phyloP scores from a whole-genome alignment of 1,140 invertebrate genomes.

The Leptopilina clavipes region DNA sequence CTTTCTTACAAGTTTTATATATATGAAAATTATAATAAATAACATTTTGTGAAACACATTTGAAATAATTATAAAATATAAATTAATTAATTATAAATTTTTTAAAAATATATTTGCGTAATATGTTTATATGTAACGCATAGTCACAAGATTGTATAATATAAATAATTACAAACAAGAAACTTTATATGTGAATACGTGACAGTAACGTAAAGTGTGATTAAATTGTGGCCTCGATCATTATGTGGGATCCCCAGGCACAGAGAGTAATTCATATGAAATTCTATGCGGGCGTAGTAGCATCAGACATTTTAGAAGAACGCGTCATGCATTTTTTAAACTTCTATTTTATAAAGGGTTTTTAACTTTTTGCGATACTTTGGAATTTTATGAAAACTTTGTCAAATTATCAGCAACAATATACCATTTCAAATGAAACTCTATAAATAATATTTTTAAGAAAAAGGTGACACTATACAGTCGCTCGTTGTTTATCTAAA shows the following conservation, averaged over 20 bases:
- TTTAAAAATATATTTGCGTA: too few species aligned
- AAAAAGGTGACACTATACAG: not conserved
- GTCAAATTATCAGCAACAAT: too few species aligned
- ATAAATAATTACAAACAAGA: not conserved
- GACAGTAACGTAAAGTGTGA: slow-evolving; percentile 4
- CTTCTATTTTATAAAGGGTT: not conserved
- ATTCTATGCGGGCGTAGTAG: slow-evolving; percentile 10
- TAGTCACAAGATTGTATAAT: not conserved
- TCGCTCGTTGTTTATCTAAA: too few species aligned
- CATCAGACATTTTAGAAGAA: not conserved
- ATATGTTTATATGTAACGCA: too few species aligned
- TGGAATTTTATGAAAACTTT: too few species aligned
- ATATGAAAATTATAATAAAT: too few species aligned
- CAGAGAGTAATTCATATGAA: slow-evolving; percentile 11
- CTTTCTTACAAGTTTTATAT: too few species aligned
- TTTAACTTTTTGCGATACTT: too few species aligned
- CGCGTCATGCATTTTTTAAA: slow-evolving; percentile 24
- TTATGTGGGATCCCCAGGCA: slow-evolving; percentile 20
- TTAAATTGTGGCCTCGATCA: slow-evolving; percentile 27
- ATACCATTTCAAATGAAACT: too few species aligned
- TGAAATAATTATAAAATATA: too few species aligned
- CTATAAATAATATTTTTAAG: too few species aligned
- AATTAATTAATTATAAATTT: not conserved
- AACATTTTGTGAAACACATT: too few species aligned
- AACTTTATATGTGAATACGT: slow-evolving; percentile 2